Evolutionary conservation across 1,140 invertebrate genomes (phyloP).

Genomic region (Calliopsis andreniformis): DNA sequence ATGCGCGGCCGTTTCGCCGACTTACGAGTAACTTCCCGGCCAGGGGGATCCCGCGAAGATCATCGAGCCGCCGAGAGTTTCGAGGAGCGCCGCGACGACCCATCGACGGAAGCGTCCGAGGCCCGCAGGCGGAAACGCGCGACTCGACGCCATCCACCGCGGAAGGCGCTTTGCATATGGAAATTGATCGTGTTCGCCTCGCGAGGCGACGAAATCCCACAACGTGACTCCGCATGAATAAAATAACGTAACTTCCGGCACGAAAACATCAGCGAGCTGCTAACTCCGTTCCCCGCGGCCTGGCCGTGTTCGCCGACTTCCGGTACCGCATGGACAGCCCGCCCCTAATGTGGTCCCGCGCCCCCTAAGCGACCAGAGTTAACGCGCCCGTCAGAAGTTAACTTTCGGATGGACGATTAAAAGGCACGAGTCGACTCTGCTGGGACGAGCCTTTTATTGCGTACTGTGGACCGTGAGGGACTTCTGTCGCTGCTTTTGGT

Average conservation of each 20-base stretch:
- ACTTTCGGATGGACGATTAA: constrained; percentile 21
- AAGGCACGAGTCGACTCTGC: constrained; percentile 23
- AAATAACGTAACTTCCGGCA: constrained; percentile 69
- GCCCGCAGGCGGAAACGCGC: constrained; percentile 32
- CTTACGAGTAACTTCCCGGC: background rate
- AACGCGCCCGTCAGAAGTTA: constrained; percentile 24
- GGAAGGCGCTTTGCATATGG: constrained; percentile 69
- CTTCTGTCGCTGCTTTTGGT: background rate
- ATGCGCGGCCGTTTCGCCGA: background rate
- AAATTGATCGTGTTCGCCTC: constrained; percentile 65
- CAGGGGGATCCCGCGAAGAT: constrained; percentile 4
- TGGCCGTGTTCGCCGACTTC: background rate
- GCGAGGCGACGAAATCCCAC: constrained; percentile 42
- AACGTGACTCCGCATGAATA: constrained; percentile 66
- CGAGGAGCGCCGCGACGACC: background rate
- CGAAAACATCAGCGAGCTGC: constrained; percentile 49
- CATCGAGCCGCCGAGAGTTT: background rate
- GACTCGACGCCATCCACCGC: constrained; percentile 45
- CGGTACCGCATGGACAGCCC: constrained; percentile 4
- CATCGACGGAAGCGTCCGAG: constrained; percentile 45
- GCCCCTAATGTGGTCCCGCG: background rate
- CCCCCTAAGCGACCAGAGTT: constrained; percentile 12
- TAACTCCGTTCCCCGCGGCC: constrained; percentile 10
- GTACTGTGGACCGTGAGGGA: too few species aligned
- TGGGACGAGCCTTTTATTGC: background rate